Evolutionary conservation across 2,888 invertebrate species (phyloP).

Genomic region (Metopia argyrocephala): DNA sequence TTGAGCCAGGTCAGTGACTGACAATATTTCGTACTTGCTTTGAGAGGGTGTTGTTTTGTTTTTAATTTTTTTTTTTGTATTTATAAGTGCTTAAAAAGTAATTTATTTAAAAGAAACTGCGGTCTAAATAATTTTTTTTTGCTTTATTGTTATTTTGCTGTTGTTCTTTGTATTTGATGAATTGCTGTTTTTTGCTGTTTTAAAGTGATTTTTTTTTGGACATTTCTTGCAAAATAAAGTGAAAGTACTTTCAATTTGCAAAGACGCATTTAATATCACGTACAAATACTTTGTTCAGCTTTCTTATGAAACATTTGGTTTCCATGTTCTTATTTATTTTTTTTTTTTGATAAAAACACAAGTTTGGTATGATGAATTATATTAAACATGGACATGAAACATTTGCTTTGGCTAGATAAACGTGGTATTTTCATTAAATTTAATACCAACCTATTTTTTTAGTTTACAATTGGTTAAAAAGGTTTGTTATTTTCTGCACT

Average conservation of each 20-base stretch:
- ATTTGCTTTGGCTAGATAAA: too few relatives aligned
- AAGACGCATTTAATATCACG: conserved; percentile 37
- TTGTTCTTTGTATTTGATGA: too few relatives aligned
- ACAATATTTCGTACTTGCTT: neutral
- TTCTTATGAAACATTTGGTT: conserved; percentile 7
- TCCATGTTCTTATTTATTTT: too few relatives aligned
- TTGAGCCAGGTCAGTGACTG: conserved; percentile 31
- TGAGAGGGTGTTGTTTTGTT: neutral
- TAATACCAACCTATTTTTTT: too few relatives aligned
- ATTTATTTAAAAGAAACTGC: neutral
- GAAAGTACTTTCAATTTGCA: neutral
- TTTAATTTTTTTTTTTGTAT: conserved; percentile 10
- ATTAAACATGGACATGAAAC: too few relatives aligned
- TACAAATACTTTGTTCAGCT: neutral
- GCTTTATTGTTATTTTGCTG: neutral
- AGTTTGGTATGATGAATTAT: too few relatives aligned
- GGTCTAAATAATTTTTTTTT: neutral
- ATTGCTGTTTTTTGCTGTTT: too few relatives aligned
- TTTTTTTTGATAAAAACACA: too few relatives aligned
- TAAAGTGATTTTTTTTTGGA: neutral
- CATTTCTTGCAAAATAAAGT: neutral
- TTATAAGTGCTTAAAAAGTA: neutral
- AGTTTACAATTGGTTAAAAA: too few relatives aligned
- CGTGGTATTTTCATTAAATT: too few relatives aligned
- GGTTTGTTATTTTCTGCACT: too few relatives aligned